Evolutionary conservation across 2,797 vertebrate species (phyloP).

Genomic region (Phataginus tetradactyla): DNA sequence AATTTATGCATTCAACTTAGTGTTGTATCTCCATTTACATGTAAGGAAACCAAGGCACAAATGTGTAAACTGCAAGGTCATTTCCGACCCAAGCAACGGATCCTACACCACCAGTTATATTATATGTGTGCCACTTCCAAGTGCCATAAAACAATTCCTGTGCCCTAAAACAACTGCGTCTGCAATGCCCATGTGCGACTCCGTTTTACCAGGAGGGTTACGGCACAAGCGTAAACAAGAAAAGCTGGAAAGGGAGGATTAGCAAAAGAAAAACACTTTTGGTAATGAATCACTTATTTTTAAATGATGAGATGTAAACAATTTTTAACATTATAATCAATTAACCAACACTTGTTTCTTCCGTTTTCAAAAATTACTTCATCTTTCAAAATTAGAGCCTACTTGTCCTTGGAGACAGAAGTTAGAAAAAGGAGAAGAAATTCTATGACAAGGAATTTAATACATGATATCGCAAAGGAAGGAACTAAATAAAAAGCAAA

Average conservation of each 20-base stretch:
- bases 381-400: constrained; percentile 50
- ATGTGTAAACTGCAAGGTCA: constrained; percentile 62
- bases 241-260: not conserved
- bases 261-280: not conserved
- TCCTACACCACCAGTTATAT: constrained; percentile 38
- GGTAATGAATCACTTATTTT: constrained; percentile 37
- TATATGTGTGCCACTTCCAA: constrained; percentile 24
- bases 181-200: constrained; percentile 40
- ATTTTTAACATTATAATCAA: constrained; percentile 40
- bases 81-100: constrained; percentile 55
- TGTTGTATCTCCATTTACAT: constrained; percentile 25
- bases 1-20: not conserved
- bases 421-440: constrained; percentile 56
- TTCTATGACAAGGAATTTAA: constrained; percentile 18
- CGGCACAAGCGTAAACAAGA: constrained; percentile 19
- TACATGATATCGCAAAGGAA: not conserved
- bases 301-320: constrained; percentile 11
- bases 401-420: not conserved
- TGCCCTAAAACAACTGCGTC: constrained; percentile 14
- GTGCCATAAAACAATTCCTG: constrained; percentile 47
- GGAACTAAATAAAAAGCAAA: constrained; percentile 45
- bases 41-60: constrained; percentile 57
- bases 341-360: constrained; percentile 44
- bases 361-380: constrained; percentile 16
- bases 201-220: constrained; percentile 44